These are phyloP conservation scores for Anastrepha ludens DNA, from an alignment of 1,140 invertebrate species.

Conservation along the genomic window DNA sequence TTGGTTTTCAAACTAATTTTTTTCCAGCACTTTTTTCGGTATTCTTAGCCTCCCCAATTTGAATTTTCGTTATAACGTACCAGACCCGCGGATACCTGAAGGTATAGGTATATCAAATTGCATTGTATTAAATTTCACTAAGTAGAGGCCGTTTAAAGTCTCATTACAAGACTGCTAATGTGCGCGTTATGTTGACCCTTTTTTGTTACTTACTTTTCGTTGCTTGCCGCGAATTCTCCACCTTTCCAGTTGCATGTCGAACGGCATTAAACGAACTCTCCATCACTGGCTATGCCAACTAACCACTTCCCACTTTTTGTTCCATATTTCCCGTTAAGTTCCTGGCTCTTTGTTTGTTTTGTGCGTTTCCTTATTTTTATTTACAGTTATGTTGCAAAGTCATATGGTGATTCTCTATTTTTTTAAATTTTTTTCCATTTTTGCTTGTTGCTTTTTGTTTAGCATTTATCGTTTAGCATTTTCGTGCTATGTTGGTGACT, in stretches of 20 bases:
- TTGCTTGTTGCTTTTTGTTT: background rate
- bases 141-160: too few species aligned
- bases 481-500: background rate
- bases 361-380: background rate
- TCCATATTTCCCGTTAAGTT: constrained; percentile 11
- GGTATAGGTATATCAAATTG: too few species aligned
- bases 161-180: too few species aligned
- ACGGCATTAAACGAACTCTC: background rate
- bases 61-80: too few species aligned
- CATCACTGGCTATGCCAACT: background rate
- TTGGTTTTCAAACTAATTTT: too few species aligned
- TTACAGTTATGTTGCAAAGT: constrained; percentile 35
- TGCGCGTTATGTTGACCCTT: too few species aligned
- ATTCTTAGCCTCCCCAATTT: too few species aligned
- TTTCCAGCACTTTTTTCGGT: too few species aligned
- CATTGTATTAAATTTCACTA: too few species aligned
- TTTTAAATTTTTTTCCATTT: background rate
- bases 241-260: background rate
- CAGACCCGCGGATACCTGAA: too few species aligned
- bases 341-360: background rate
- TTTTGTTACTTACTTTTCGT: too few species aligned
- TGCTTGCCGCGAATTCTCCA: background rate
- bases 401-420: background rate
- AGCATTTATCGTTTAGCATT: background rate
- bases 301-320: constrained; percentile 7